Base-by-base conservation (phyloP, 2,888 invertebrate genomes). In the Polydrusus cervinus region DNA sequence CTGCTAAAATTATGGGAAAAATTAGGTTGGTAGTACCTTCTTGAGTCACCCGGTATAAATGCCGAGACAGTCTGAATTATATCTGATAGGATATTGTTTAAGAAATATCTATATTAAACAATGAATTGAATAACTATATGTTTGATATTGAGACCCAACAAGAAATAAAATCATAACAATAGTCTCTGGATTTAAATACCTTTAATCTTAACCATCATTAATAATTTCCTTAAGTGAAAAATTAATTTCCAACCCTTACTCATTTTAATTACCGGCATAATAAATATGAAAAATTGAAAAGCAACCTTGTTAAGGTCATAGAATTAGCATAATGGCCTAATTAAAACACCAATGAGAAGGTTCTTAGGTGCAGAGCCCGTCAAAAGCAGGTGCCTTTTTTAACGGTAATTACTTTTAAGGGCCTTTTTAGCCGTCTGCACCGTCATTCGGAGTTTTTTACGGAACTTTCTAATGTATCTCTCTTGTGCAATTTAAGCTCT, bases 271-370 rank as follows among this genome's bases (percentile, higher is more conserved):
- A 77, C 65, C 68, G 71, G 18, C 68, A 40, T 76, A 79, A 80
- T 81, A 81, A 82, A 82, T 81, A 81, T 80, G 79, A 83, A 83
- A 83, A 83, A 83, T 82, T 82, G 82, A 83, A 83, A 82, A 80
- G 80, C 80, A 79, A 80, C 82, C 81, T 81, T 79, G 78, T 77
- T 75, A 80, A 82, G 82, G 82, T 83, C 83, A 80, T 82, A 81
- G 82, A 82, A 83, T 83, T 83, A 83, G 81, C 83, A 83, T 83
- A 83, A 83, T 82, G 81, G 82, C 73, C 79, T 83, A 83, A 83
- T 83, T 83, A 83, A 83, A 83, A 80, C 79, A 70, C 78, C 79
- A 76, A 74, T 77, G 78, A n/a, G n/a, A 71, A 81, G 82, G 77
- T 81, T 81, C 82, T 82, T 82, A 82, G 82, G 80, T 82, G 82